phyloP scores from a whole-genome alignment of 2,113 vertebrate species.

The Cettia cetti region DNA sequence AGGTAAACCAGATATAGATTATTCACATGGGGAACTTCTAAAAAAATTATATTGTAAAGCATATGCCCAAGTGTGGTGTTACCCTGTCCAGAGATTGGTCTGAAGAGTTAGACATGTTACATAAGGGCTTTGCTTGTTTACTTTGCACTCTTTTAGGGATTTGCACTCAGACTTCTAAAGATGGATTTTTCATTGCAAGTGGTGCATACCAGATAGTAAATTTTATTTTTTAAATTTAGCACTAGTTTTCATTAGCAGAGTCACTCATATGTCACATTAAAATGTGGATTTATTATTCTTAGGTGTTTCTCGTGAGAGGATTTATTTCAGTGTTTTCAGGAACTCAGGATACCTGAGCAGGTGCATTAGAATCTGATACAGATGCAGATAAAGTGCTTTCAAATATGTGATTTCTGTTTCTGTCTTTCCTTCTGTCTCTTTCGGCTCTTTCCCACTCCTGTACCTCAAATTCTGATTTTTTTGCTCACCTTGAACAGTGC shows the following conservation, averaged over 20 bases:
- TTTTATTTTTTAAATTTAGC: not conserved
- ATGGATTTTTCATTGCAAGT: not conserved
- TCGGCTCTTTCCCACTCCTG: not conserved
- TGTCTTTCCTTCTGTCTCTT: not conserved
- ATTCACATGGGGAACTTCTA: not conserved
- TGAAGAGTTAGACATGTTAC: not conserved
- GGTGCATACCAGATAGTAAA: not conserved
- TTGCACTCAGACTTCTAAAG: not conserved
- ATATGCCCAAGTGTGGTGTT: not conserved
- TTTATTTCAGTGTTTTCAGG: not conserved
- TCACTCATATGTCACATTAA: not conserved
- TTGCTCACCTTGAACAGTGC: not conserved
- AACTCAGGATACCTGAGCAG: not conserved
- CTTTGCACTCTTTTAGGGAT: not conserved
- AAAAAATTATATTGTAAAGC: not conserved
- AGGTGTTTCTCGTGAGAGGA: not conserved
- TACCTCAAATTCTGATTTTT: not conserved
- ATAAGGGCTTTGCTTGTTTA: not conserved
- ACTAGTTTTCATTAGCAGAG: not conserved
- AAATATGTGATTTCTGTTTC: not conserved
- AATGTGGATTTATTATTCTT: not conserved
- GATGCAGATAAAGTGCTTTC: not conserved
- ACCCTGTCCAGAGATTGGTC: not conserved
- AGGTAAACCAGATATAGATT: not conserved
- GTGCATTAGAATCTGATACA: not conserved